Conservation (phyloP, 2,888 invertebrate species). For the Metopia argyrocephala region DNA sequence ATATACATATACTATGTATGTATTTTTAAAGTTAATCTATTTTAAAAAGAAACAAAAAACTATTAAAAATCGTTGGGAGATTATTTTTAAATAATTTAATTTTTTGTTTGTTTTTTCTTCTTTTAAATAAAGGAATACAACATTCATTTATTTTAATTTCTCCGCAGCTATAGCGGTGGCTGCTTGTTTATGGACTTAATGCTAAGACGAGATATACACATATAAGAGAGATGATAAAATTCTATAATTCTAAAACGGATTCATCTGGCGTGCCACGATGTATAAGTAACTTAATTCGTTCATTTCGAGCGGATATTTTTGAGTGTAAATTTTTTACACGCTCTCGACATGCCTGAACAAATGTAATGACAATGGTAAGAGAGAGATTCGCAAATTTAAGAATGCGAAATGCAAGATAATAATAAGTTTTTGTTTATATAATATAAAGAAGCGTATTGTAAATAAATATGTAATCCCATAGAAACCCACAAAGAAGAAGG, state of each 20-base stretch:
- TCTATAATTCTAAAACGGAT: constrained; percentile 84
- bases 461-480: constrained; percentile 54
- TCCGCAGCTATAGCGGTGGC: constrained; percentile 52
- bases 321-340: constrained; percentile 91
- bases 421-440: constrained; percentile 49
- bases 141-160: not conserved
- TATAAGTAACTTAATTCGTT: constrained; percentile 91
- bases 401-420: constrained; percentile 41
- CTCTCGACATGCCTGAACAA: constrained; percentile 89
- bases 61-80: constrained; percentile 14
- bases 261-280: constrained; percentile 92
- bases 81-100: constrained; percentile 24
- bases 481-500: constrained; percentile 66
- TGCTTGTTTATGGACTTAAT: constrained; percentile 53
- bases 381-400: not conserved
- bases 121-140: no score
- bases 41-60: not conserved
- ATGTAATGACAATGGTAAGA: constrained; percentile 18
- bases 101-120: constrained; percentile 12
- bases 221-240: constrained; percentile 64
- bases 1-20: no score
- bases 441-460: constrained; percentile 66
- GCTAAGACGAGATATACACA: constrained; percentile 39
- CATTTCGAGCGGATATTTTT: constrained; percentile 91
- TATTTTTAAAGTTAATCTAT: no score